Evolutionary conservation across 2,888 invertebrate species (phyloP), one percentile per base, ranked within the genome.

Genomic region (Euzetes globulus): DNA sequence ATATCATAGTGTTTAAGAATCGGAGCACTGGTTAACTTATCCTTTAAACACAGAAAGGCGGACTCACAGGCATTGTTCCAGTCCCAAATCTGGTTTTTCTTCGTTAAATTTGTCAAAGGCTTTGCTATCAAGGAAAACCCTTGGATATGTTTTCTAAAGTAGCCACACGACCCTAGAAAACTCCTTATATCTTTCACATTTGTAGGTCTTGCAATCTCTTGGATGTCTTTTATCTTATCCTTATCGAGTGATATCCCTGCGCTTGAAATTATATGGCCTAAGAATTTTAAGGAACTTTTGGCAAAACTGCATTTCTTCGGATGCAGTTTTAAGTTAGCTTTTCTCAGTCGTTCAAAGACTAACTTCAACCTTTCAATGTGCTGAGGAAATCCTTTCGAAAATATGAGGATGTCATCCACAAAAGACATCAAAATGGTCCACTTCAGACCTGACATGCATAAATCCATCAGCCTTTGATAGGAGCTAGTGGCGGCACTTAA

Each of bases 401-500:
- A 78, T 2, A 79, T 75, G 13, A 80, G 72, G 0, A 78, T 74
- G 65, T 80, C 78, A 58, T 80, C 78, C 6, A 79, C 50, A 68
- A 79, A 80, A 5, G 78, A 76, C 2, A 80, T 41, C 11, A 76
- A 76, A 7, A 71, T 75, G 4, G 63, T 58, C 77, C 77, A 79
- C 25, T 77, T 77, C 17, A 79, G 72, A 2, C 75, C 76, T 4
- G 71, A 47, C 13, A 80, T 72, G 1, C 79, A 45, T 19, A 37
- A 65, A n/a, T 79, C 75, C 78, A 80, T 80, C 13, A 78, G 73
- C 1, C 79, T 76, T 70, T 79, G 78, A 65, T 79, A 80, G 0
- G 79, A 78, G 0, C 77, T 76, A 1, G 78, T 77, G 0, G 79
- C 79, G 72, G 79, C 79, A 3, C 73, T 71, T 1, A 81, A 70